Conservation (phyloP, 2,888 invertebrate genomes). For the Mesorhabditis sp. region DNA sequence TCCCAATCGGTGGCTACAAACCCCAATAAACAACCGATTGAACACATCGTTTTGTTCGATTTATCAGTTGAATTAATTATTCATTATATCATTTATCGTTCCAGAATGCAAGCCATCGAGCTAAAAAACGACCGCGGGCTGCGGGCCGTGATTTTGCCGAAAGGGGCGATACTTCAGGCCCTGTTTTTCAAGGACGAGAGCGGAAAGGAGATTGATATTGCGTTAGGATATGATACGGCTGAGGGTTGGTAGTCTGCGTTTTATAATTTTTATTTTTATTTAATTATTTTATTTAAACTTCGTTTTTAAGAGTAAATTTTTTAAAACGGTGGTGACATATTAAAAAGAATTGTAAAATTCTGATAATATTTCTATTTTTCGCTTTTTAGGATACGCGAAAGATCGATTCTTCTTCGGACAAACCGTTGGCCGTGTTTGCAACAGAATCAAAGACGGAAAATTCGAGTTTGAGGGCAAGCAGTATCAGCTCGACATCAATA, state of each 20-base stretch:
- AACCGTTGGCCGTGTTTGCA: slow-evolving; percentile 42
- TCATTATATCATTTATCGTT: background rate
- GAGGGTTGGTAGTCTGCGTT: slow-evolving; percentile 12
- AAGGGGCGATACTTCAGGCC: slow-evolving; percentile 19
- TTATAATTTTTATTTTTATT: background rate
- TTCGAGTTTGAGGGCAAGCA: slow-evolving; percentile 29
- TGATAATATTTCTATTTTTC: slow-evolving; percentile 4
- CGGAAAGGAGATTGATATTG: slow-evolving; percentile 15
- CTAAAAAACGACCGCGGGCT: slow-evolving; percentile 32
- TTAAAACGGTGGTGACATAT: background rate
- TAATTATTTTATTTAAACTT: background rate
- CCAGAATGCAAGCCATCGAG: slow-evolving; percentile 21
- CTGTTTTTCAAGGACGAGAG: slow-evolving; percentile 16
- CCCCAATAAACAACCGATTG: too few relatives aligned
- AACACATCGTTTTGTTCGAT: too few relatives aligned
- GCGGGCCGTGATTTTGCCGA: slow-evolving; percentile 14
- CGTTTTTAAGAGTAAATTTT: background rate
- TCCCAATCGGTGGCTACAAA: too few relatives aligned
- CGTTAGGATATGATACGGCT: slow-evolving; percentile 21
- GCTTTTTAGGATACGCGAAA: slow-evolving; percentile 28
- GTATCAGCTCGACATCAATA: slow-evolving; percentile 24
- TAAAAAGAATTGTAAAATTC: background rate
- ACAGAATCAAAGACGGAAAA: slow-evolving; percentile 31
- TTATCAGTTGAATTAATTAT: too few relatives aligned
- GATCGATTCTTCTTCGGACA: slow-evolving; percentile 32